Percentiles rank a stretch among this genome's conserved stretches.
These are phyloP conservation scores for Aeoliscus strigatus DNA, from an alignment of 2,797 vertebrate species.

Conservation along the genomic window DNA sequence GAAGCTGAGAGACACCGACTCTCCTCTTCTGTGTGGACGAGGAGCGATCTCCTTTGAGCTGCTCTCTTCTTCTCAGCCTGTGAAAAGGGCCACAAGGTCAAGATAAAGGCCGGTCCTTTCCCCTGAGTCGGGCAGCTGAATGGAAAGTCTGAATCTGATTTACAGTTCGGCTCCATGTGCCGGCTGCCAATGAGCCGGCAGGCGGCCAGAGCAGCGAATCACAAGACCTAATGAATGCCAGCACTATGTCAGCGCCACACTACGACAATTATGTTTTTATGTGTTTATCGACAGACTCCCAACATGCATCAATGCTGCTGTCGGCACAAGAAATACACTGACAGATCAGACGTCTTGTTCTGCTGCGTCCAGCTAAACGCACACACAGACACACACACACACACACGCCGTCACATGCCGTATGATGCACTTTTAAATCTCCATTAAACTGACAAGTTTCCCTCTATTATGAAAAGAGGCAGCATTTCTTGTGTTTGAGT, in stretches of 20 bases:
- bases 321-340: no score
- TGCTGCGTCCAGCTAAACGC: no score
- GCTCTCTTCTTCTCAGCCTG: slow-evolving; percentile 63
- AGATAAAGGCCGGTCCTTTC: slow-evolving; percentile 64
- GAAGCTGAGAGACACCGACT: slow-evolving; percentile 57
- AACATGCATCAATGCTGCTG: no score
- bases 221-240: no score
- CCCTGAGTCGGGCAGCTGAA: slow-evolving; percentile 63
- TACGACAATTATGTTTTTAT: slow-evolving; percentile 3
- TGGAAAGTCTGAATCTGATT: slow-evolving; percentile 74
- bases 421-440: slow-evolving; percentile 23
- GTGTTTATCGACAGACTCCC: slow-evolving; percentile 5
- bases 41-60: slow-evolving; percentile 47
- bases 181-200: slow-evolving; percentile 61
- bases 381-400: no score
- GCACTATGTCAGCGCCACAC: no score
- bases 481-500: slow-evolving; percentile 51
- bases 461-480: slow-evolving; percentile 44
- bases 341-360: no score
- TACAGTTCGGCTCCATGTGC: slow-evolving; percentile 68
- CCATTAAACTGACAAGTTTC: slow-evolving; percentile 33
- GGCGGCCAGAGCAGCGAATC: slow-evolving; percentile 51
- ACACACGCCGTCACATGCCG: no score
- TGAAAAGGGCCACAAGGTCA: slow-evolving; percentile 69
- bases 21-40: slow-evolving; percentile 57